Base-by-base conservation (phyloP, 2,113 vertebrate genomes). In the Chionomys nivalis region DNA sequence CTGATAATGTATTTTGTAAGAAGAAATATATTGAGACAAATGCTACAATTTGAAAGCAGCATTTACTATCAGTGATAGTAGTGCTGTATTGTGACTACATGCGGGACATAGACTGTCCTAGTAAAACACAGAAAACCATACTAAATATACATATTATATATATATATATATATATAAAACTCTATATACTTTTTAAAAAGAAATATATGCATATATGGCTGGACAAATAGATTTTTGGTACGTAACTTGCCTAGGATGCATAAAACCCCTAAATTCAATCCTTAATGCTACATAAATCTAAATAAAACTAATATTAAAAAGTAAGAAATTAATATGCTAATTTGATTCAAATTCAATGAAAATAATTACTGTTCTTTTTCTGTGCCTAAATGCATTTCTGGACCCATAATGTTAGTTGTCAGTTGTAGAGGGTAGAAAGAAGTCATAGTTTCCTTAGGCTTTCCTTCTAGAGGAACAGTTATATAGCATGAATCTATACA, bases 401-500 rank as follows among this genome's bases (percentile, higher is more conserved):
- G 24, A 94, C 39, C 23, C 26, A 92, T 17, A 58, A 94, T 87
- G 24, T 13, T 95, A 93, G 52, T 94, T 98, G 78, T 96, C 93
- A 97, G 83, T 95, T 98, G 97, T 70, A 76, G 95, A 78, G 97
- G 47, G 31, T 90, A 63, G 97, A 98, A 98, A 97, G 96, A 98
- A 98, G 98, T 96, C 98, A 98, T 96, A 97, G 97, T 98, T 99
- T 98, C 97, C 98, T 98, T 98, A 98, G 98, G 97, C 97, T 98
- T 97, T 98, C 96, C 98, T 98, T 98, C 98, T 98, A 97, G 98
- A 97, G 98, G 98, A 98, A 97, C 98, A 99, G 97, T 98, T 98
- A 98, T 98, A 97, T 98, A 98, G 97, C 97, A 95, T 97, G 97
- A 98, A 98, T 98, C 98, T 96, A 98, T 70, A 98, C 97, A 98